Percentiles rank a stretch among this genome's conserved stretches.
Conservation (phyloP, 1,140 invertebrate species). For the Pararge aegeria region DNA sequence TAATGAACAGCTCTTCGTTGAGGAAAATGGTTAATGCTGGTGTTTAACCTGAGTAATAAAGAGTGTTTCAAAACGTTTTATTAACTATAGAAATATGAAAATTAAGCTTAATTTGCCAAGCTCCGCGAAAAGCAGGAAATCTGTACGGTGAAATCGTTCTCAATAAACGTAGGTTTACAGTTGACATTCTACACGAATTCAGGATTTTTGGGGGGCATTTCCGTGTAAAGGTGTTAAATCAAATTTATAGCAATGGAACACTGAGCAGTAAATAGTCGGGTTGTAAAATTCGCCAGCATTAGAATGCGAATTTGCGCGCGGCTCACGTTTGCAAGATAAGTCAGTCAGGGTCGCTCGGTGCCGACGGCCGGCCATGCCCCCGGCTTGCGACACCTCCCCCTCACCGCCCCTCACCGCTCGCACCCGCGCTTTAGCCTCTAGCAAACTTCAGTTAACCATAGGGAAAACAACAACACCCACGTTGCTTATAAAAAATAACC, state of each 20-base stretch:
- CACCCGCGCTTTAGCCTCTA: conserved; percentile 18
- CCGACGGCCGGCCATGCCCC: conserved; percentile 76
- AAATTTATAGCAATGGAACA: conserved; percentile 10
- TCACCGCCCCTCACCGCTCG: conserved; percentile 25
- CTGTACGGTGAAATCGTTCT: neutral
- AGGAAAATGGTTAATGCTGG: too few relatives aligned
- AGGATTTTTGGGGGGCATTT: neutral
- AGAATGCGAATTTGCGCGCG: conserved; percentile 76
- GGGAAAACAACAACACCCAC: conserved; percentile 68
- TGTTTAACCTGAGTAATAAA: too few relatives aligned
- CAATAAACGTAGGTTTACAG: too few relatives aligned
- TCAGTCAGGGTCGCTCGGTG: conserved; percentile 77
- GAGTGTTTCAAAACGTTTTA: too few relatives aligned
- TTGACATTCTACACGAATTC: too few relatives aligned
- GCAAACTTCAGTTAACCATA: conserved; percentile 39
- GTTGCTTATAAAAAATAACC: conserved; percentile 17
- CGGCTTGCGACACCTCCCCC: conserved; percentile 59
- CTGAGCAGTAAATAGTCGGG: conserved; percentile 33
- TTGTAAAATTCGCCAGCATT: conserved; percentile 69
- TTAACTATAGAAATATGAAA: too few relatives aligned
- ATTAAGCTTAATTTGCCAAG: too few relatives aligned
- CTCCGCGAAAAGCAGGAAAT: too few relatives aligned
- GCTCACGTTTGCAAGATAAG: conserved; percentile 76
- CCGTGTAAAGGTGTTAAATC: conserved; percentile 9
- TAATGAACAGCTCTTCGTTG: too few relatives aligned